Conservation (phyloP, 2,113 vertebrate species). For the Cheilinus undulatus region DNA sequence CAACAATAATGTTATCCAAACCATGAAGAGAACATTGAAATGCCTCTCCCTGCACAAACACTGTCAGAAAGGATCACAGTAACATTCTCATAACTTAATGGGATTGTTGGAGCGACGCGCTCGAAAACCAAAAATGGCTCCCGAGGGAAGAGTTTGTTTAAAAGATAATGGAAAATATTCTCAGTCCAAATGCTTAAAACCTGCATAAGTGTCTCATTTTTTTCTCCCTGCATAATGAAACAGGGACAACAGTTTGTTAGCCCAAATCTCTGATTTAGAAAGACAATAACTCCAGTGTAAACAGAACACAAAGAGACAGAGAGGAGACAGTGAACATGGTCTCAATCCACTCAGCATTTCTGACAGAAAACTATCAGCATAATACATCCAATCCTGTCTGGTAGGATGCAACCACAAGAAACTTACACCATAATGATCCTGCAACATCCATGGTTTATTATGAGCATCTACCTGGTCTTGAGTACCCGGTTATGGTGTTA, state of each 20-base stretch:
- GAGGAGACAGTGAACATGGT: conserved; percentile 31
- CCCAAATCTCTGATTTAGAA: conserved; percentile 52
- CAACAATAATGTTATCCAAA: background rate
- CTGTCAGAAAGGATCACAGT: conserved; percentile 2
- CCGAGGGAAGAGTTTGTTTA: background rate
- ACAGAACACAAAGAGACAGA: conserved; percentile 52
- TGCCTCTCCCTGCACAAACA: background rate
- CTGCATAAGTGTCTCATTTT: background rate
- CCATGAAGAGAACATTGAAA: background rate
- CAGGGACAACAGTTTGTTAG: conserved; percentile 14
- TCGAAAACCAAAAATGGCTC: conserved; percentile 12
- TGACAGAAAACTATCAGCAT: conserved; percentile 56
- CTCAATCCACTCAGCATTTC: conserved; percentile 49
- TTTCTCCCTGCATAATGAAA: background rate
- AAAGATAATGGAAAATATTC: conserved; percentile 11
- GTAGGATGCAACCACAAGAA: conserved; percentile 45
- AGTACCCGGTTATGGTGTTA: too few species aligned
- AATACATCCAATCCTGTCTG: conserved; percentile 38
- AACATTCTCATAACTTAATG: background rate
- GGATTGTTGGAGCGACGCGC: background rate
- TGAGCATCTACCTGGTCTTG: too few species aligned
- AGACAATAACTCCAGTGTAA: conserved; percentile 49
- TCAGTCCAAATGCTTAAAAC: background rate
- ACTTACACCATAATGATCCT: conserved; percentile 67
- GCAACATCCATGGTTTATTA: conserved; percentile 64